phyloP scores from a whole-genome alignment of 64 coral and sea anemone species.

The Montipora capricornis region DNA sequence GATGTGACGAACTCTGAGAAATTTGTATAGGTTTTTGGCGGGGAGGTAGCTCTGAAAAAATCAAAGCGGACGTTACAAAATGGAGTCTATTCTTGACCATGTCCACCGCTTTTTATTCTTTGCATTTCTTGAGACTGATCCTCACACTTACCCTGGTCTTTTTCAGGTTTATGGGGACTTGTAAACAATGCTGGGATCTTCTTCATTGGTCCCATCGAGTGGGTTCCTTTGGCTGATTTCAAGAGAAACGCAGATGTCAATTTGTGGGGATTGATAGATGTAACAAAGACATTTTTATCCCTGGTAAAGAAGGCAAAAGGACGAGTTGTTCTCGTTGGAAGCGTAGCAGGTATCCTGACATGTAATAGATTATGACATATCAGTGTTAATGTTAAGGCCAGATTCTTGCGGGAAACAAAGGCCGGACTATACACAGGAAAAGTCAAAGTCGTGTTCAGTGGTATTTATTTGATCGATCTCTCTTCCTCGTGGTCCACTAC shows the following conservation, averaged over 20 bases:
- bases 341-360: conserved; percentile 9
- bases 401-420: no score
- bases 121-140: not conserved
- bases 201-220: conserved; percentile 15
- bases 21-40: no score
- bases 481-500: no score
- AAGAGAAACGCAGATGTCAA: conserved; percentile 44
- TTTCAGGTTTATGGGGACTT: conserved; percentile 41
- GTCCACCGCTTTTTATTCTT: no score
- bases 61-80: no score
- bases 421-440: no score
- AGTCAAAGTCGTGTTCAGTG: no score
- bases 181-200: conserved; percentile 44
- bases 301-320: conserved; percentile 27
- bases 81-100: no score
- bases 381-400: no score
- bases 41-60: no score
- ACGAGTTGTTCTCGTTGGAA: conserved; percentile 2
- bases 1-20: no score
- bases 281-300: conserved; percentile 50
- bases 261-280: conserved; percentile 45
- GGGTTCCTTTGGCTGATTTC: conserved; percentile 24
- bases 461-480: no score
- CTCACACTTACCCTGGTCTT: not conserved
- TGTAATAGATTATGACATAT: not conserved